A percentile compares a stretch with the other conserved stretches of the same genome.
Conservation (phyloP, 1,140 invertebrate genomes). For the Drosophila kurseongensis region DNA sequence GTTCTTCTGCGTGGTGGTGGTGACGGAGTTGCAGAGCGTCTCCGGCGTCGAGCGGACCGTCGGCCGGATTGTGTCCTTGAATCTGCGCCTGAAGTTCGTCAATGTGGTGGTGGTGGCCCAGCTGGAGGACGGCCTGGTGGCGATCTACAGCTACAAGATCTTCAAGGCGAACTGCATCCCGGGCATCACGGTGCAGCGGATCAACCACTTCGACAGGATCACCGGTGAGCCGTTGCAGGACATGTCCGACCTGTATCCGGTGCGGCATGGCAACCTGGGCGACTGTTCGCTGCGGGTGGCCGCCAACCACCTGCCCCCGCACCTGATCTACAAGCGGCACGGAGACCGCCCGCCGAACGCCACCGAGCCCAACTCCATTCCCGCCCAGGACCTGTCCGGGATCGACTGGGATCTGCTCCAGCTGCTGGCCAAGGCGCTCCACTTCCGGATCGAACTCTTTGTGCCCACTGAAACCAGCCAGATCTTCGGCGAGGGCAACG, state of each 20-base stretch:
- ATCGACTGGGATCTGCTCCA: slow-evolving; percentile 64
- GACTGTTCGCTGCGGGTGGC: slow-evolving; percentile 48
- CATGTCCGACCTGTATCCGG: slow-evolving; percentile 39
- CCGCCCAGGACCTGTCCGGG: slow-evolving; percentile 27
- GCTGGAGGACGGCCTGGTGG: slow-evolving; percentile 19
- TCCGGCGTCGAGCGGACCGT: not conserved
- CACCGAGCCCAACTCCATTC: not conserved
- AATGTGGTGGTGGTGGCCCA: slow-evolving; percentile 59
- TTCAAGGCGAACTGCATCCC: slow-evolving; percentile 34
- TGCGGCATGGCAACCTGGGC: slow-evolving; percentile 17
- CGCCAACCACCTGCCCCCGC: slow-evolving; percentile 54
- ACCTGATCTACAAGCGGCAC: slow-evolving; percentile 44
- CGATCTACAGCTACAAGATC: slow-evolving; percentile 39
- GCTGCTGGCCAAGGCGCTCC: slow-evolving; percentile 44
- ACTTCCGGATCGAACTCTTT: slow-evolving; percentile 30
- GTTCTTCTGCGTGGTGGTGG: slow-evolving; percentile 56
- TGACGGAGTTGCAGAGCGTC: slow-evolving; percentile 10
- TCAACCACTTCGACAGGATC: slow-evolving; percentile 18
- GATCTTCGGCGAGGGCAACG: slow-evolving; percentile 42
- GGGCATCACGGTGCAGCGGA: slow-evolving; percentile 24
- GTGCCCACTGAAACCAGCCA: slow-evolving; percentile 44
- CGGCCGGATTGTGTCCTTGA: slow-evolving; percentile 2
- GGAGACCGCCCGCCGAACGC: not conserved
- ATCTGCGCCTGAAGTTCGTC: slow-evolving; percentile 16
- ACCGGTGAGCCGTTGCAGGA: not conserved